Conservation (phyloP, 2,888 invertebrate species). For the Pasiphila rectangulata region DNA sequence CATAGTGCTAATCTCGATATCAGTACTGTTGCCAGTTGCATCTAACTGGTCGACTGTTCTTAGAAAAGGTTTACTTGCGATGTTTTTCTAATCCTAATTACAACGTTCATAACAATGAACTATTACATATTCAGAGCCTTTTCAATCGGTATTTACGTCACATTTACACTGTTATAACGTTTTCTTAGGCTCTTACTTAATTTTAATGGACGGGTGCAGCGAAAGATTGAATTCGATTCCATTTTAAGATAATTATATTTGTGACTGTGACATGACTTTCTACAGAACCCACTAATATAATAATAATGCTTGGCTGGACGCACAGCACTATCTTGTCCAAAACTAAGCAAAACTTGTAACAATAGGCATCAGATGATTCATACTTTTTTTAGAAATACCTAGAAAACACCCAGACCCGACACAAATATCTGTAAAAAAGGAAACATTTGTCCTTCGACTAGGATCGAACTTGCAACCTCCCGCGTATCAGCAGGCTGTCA, state of each 20-base stretch:
- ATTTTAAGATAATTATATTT: neutral
- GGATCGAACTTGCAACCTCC: too few species aligned
- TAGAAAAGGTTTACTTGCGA: conserved; percentile 1
- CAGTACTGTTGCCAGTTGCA: neutral
- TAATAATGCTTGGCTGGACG: neutral
- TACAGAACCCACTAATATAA: too few species aligned
- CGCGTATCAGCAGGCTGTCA: too few species aligned
- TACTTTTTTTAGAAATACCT: too few species aligned
- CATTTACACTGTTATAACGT: neutral
- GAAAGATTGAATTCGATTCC: neutral
- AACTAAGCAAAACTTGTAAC: too few species aligned
- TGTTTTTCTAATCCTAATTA: conserved; percentile 2
- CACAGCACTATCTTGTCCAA: too few species aligned
- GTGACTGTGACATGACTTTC: too few species aligned
- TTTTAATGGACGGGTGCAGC: neutral
- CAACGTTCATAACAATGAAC: neutral
- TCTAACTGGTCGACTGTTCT: neutral
- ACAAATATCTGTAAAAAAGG: too few species aligned
- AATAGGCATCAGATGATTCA: too few species aligned
- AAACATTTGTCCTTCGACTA: too few species aligned
- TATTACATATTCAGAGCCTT: neutral
- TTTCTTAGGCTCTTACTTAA: neutral
- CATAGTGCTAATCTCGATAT: too few species aligned
- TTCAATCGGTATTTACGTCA: neutral
- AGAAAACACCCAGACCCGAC: too few species aligned